Conservation (phyloP, 1,140 invertebrate genomes). For the Spodoptera frugiperda region DNA sequence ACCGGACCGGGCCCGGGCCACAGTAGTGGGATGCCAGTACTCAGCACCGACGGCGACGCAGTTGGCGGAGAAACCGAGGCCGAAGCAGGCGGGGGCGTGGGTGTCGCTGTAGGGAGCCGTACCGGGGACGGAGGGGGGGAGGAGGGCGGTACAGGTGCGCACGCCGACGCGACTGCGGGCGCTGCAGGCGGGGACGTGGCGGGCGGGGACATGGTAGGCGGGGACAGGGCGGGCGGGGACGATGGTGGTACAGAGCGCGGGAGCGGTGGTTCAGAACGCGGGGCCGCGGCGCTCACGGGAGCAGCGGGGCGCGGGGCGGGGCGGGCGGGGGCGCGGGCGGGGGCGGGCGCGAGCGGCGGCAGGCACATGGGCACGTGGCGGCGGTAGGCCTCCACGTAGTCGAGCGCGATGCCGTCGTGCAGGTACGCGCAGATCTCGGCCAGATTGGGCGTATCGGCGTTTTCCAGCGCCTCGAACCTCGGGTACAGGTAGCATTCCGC, state of each 20-base stretch:
- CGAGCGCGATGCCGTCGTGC: slow-evolving; percentile 70
- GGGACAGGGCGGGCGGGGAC: neutral
- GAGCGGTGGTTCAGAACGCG: too few relatives aligned
- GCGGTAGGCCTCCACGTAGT: slow-evolving; percentile 70
- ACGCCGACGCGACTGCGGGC: neutral
- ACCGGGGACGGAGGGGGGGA: neutral
- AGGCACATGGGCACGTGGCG: slow-evolving; percentile 62
- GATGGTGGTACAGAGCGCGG: neutral
- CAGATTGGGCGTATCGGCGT: slow-evolving; percentile 73
- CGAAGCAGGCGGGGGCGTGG: slow-evolving; percentile 3
- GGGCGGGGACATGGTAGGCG: neutral
- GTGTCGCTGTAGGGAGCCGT: neutral
- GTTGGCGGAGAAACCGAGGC: neutral
- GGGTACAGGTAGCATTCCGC: slow-evolving; percentile 75
- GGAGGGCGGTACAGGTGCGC: neutral
- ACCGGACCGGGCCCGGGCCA: neutral
- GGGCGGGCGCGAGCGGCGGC: slow-evolving; percentile 12
- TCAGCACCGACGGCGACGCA: too few relatives aligned
- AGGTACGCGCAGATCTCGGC: slow-evolving; percentile 69
- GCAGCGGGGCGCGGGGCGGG: neutral
- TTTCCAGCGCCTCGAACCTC: slow-evolving; percentile 72
- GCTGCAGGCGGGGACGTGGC: neutral
- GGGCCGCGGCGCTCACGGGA: neutral
- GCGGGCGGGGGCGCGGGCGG: neutral
- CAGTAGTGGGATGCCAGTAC: neutral